Conservation (phyloP, 2,888 invertebrate genomes). For the Eledone cirrhosa region DNA sequence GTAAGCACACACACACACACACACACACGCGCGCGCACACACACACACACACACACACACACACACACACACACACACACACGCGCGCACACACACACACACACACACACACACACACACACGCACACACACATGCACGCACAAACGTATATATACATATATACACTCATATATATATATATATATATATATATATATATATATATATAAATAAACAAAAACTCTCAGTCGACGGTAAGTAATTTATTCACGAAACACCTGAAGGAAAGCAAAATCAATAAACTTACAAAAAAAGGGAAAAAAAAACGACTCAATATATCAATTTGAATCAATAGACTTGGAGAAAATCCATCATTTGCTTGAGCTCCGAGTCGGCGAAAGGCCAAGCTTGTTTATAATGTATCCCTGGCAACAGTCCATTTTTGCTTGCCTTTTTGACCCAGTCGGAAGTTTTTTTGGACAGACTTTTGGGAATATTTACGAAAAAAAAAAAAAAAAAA, state of each 20-base stretch:
- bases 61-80: neutral
- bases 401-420: conserved; percentile 3
- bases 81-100: neutral
- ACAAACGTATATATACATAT: neutral
- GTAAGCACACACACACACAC: neutral
- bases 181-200: neutral
- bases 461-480: too few relatives aligned
- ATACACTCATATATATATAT: neutral
- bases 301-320: neutral
- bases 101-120: neutral
- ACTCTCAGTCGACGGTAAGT: too few relatives aligned
- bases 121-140: neutral
- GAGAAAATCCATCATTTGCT: conserved; percentile 13
- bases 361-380: neutral
- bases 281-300: neutral
- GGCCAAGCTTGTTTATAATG: conserved; percentile 7
- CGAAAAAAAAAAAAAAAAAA: too few relatives aligned
- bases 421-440: neutral
- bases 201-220: neutral
- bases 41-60: neutral
- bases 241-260: too few relatives aligned
- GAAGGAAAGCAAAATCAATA: too few relatives aligned
- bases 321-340: conserved; percentile 15
- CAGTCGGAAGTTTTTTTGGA: neutral
- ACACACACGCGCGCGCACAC: neutral